Conservation (phyloP, 2,113 vertebrate genomes). For the Odocoileus hemionus region DNA sequence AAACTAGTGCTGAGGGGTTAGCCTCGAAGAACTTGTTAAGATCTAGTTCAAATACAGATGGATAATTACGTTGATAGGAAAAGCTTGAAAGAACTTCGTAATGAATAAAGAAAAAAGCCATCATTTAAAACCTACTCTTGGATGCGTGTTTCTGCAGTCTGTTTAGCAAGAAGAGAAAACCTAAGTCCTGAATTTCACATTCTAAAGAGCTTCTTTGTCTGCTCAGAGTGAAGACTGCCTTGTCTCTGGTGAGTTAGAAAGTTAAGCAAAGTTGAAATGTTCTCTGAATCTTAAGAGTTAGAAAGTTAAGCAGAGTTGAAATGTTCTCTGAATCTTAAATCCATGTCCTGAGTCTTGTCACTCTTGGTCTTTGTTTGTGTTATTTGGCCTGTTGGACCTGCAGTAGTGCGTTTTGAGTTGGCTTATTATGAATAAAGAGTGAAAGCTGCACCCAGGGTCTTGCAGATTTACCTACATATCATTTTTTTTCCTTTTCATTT, state of each 20-base stretch:
- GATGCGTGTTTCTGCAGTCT: background rate
- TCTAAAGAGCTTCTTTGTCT: background rate
- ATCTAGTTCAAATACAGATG: background rate
- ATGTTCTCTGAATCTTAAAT: background rate
- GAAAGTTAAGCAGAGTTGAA: background rate
- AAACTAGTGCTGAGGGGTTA: background rate
- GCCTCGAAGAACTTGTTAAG: background rate
- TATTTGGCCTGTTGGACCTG: background rate
- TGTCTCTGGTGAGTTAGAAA: background rate
- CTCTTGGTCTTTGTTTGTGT: background rate
- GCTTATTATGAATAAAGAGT: background rate
- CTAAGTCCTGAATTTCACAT: background rate
- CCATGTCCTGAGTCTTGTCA: background rate
- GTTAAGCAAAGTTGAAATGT: background rate
- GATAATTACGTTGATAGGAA: background rate
- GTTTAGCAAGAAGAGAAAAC: background rate
- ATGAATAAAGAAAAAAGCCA: background rate
- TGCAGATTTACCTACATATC: background rate
- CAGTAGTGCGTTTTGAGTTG: background rate
- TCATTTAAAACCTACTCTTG: background rate
- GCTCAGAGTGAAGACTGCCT: background rate
- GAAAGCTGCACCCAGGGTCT: background rate
- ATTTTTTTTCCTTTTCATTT: background rate
- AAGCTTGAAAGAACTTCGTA: background rate
- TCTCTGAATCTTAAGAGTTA: constrained; percentile 8